Evolutionary conservation across 2,797 vertebrate species (phyloP), one percentile per base, ranked within the genome.

Genomic region (Myotis vivesi): DNA sequence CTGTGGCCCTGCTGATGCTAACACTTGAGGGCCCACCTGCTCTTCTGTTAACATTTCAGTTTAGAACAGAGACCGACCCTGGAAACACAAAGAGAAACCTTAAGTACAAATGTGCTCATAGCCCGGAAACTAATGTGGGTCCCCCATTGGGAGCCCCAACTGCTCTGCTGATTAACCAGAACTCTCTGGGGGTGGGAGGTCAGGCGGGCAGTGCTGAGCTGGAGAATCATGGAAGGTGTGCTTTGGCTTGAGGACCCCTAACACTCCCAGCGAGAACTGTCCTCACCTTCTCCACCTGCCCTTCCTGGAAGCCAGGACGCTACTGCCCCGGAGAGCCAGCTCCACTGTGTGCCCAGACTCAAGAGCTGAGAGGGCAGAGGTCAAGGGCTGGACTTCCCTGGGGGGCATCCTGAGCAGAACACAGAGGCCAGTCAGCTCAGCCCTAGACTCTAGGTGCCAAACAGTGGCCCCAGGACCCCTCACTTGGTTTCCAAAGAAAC

Each of bases 31-130:
- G 97, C 96, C 86, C 88, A 96, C 96, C 97, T 97, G 96, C 95
- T 85, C 97, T 97, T 97, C 92, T 98, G 98, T 97, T 98, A 97
- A 98, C 97, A 95, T 93, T 97, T 98, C 96, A 97, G 97, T 98
- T 98, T 97, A 97, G 98, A 97, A 97, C 97, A 93, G 98, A 98
- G 95, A 95, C 97, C 97, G 97, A 95, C 93, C 92, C 95, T 97
- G 96, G 97, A 96, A 96, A 94, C 97, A 8, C 19, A 97, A 93
- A 97, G 95, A 94, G 64, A 81, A 89, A 72, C 92, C 85, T 98
- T 97, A 98, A 98, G 95, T 96, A 86, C 85, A 95, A 95, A 95
- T 95, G 83, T 96, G 94, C 97, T 97, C 92, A 93, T 94, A 95
- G 87, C 84, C 15, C 91, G 92, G 75, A 91, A 93, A 96, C 96